Evolutionary conservation across 2,797 vertebrate species (phyloP).

Genomic region (Pagetopsis macropterus): DNA sequence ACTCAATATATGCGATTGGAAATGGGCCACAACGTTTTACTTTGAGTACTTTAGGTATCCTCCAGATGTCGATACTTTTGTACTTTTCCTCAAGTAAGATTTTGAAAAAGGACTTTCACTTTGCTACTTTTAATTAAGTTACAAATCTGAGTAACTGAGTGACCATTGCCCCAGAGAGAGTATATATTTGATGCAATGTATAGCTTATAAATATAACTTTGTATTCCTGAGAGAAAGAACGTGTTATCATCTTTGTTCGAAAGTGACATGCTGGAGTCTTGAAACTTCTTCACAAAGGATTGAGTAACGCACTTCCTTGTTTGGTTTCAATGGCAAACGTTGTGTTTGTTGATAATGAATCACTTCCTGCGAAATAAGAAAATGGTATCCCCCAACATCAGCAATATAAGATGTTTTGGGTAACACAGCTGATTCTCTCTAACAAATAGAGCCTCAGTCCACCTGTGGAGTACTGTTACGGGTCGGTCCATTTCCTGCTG

Average conservation of each 20-base stretch:
- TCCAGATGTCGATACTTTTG: no score
- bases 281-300: neutral
- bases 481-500: neutral
- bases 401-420: conserved; percentile 8
- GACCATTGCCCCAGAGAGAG: no score
- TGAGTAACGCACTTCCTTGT: no score
- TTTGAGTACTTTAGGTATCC: no score
- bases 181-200: neutral
- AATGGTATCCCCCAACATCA: neutral
- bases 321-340: neutral
- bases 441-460: neutral
- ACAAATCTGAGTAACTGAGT: no score
- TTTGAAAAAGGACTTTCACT: no score
- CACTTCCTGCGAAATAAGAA: conserved; percentile 9
- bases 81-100: no score
- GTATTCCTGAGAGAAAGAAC: neutral
- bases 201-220: neutral
- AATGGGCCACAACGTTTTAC: no score
- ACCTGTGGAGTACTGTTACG: conserved; percentile 1
- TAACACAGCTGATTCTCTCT: neutral
- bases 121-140: no score
- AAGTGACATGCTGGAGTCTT: neutral
- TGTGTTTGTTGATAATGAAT: conserved; percentile 8
- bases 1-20: no score
- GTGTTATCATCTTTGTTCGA: neutral